Conservation (phyloP, 64 coral and sea anemone species). For the Catalaphyllia jardinei region DNA sequence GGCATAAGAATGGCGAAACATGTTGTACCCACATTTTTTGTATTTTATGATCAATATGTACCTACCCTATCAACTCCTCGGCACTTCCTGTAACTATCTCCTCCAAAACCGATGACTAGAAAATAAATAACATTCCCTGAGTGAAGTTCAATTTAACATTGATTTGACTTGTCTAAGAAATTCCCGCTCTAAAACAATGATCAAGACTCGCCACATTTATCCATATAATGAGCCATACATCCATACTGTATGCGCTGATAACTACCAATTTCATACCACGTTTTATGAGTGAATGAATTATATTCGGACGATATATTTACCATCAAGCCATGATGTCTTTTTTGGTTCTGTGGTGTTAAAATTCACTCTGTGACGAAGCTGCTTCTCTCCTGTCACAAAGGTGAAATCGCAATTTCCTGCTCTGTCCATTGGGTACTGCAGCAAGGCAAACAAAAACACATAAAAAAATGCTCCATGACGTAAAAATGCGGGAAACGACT, state of each 20-base stretch:
- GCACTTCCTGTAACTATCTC: slow-evolving; percentile 58
- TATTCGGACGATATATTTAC: slow-evolving; percentile 37
- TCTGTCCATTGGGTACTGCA: slow-evolving; percentile 90
- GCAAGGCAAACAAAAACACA: too few relatives aligned
- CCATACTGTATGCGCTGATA: too few relatives aligned
- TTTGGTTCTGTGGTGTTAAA: slow-evolving; percentile 87
- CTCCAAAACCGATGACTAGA: slow-evolving; percentile 64
- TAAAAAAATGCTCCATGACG: too few relatives aligned
- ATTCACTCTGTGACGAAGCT: slow-evolving; percentile 50
- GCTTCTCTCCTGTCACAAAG: slow-evolving; percentile 39
- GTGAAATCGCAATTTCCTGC: slow-evolving; percentile 78
- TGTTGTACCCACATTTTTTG: too few relatives aligned
- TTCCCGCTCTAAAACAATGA: too few relatives aligned
- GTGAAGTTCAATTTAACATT: too few relatives aligned
- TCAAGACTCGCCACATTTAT: too few relatives aligned
- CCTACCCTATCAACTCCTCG: slow-evolving; percentile 78
- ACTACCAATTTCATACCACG: too few relatives aligned
- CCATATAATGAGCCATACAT: too few relatives aligned
- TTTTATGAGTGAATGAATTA: background rate
- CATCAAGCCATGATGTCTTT: slow-evolving; percentile 60
- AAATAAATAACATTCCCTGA: background rate
- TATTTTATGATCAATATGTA: background rate
- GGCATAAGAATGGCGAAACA: too few relatives aligned
- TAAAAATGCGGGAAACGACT: too few relatives aligned
- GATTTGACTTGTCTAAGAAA: too few relatives aligned